Evolutionary conservation across 2,888 invertebrate species (phyloP).

Genomic region (Pteria penguin): DNA sequence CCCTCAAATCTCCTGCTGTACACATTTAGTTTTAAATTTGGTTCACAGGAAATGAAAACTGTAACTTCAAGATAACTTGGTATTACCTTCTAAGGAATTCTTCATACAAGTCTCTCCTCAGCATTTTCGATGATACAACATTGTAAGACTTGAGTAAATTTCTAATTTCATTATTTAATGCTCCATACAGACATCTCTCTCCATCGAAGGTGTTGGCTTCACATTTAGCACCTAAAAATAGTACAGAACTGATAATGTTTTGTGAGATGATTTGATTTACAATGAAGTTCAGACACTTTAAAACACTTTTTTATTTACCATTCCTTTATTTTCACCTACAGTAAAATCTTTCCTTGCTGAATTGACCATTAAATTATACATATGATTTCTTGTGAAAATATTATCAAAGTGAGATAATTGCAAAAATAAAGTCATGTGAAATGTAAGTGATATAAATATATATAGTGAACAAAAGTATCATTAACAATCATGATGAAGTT

Average conservation of each 20-base stretch:
- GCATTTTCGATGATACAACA: constrained; percentile 80
- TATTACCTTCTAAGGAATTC: constrained; percentile 82
- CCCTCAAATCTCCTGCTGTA: too few relatives aligned
- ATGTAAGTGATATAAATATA: too few relatives aligned
- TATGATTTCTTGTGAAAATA: too few relatives aligned
- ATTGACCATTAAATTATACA: too few relatives aligned
- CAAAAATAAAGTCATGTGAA: too few relatives aligned
- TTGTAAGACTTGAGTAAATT: constrained; percentile 80
- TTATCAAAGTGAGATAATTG: too few relatives aligned
- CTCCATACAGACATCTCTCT: constrained; percentile 82
- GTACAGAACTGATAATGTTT: neutral
- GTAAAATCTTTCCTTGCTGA: neutral
- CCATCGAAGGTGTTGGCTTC: constrained; percentile 83
- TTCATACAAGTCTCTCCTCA: constrained; percentile 81
- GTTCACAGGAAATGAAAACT: too few relatives aligned
- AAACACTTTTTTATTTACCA: neutral
- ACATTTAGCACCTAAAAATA: constrained; percentile 82
- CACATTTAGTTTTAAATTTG: too few relatives aligned
- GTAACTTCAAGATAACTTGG: too few relatives aligned
- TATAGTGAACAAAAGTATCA: too few relatives aligned
- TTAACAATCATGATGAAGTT: too few relatives aligned
- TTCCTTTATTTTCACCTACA: neutral
- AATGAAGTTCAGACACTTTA: neutral
- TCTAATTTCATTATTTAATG: constrained; percentile 81
- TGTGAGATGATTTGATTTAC: too few relatives aligned